Evolutionary conservation across 2,113 vertebrate species (phyloP), one percentile per base, ranked within the genome.

Genomic region (Perca flavescens): DNA sequence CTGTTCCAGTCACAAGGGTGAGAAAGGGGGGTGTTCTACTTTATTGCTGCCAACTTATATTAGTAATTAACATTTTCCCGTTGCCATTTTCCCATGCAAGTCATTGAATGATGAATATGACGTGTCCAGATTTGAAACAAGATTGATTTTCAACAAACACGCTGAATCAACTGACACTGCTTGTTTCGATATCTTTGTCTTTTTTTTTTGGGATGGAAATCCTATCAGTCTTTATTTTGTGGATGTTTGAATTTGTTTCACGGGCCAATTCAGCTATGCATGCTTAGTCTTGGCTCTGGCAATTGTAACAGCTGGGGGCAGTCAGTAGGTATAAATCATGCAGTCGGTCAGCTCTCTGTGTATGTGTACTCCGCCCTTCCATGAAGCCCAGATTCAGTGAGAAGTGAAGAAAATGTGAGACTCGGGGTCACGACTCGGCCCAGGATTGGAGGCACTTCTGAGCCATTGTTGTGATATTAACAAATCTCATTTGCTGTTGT

Each of bases 301-400:
- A 57, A 74, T 91, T 82, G 90, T 75, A 93, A 92, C 94, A 95
- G 94, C 94, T 94, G 95, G 95, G 87, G 91, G 94, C 91, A 95
- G 94, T 95, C 93, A 93, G 82, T 90, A 80, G 87, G 88, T 91
- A 95, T 95, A 95, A 95, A 95, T 95, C 94, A 94, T 76, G 70
- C 84, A 82, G 89, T 84, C 36, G 85, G 80, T 90, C 87, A 89
- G 89, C 82, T 88, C 84, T 89, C 88, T 86, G 84, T 94, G 87
- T 70, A 54, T 80, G 83, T 87, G 88, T 70, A 66, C 88, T 91
- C 82, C 88, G 61, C 80, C 77, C 86, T 77, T 67, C 82, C 31
- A 58, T 77, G 81, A 63, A 79, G 65, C 61, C 79, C 80, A 61
- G 61, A 81, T 77, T 80, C 58, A 72, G 71, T 19, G 64, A 82